Evolutionary conservation across 2,797 vertebrate species (phyloP).

Genomic region (Microhierax caerulescens): DNA sequence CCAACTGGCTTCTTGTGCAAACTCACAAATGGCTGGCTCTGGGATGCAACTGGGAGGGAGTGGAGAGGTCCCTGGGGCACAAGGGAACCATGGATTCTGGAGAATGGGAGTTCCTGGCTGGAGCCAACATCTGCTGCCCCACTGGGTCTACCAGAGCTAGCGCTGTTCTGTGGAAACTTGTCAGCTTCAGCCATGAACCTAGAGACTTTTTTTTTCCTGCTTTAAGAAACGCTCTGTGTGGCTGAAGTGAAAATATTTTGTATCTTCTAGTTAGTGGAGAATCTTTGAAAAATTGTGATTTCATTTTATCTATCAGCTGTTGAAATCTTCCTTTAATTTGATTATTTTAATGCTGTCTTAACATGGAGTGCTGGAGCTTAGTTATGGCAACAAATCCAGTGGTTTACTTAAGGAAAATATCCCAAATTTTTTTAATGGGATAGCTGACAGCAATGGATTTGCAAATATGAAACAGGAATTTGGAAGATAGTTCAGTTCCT

Average conservation of each 20-base stretch:
- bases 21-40: neutral
- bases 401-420: neutral
- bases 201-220: neutral
- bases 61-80: neutral
- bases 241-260: neutral
- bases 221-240: neutral
- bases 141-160: neutral
- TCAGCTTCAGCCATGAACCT: neutral
- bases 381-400: neutral
- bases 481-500: neutral
- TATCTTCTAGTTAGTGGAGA: neutral
- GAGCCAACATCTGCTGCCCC: neutral
- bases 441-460: neutral
- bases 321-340: neutral
- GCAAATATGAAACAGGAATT: neutral
- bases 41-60: neutral
- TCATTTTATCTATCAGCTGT: neutral
- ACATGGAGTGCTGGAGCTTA: neutral
- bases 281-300: neutral
- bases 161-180: neutral
- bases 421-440: neutral
- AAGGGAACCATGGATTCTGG: neutral
- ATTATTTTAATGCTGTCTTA: neutral
- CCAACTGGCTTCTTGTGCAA: neutral
- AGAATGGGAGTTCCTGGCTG: neutral